Percentiles rank a stretch among this genome's conserved stretches.
These are phyloP conservation scores for Parauchenoglanis punctatus DNA, from an alignment of 2,797 vertebrate species.

Conservation along the genomic window DNA sequence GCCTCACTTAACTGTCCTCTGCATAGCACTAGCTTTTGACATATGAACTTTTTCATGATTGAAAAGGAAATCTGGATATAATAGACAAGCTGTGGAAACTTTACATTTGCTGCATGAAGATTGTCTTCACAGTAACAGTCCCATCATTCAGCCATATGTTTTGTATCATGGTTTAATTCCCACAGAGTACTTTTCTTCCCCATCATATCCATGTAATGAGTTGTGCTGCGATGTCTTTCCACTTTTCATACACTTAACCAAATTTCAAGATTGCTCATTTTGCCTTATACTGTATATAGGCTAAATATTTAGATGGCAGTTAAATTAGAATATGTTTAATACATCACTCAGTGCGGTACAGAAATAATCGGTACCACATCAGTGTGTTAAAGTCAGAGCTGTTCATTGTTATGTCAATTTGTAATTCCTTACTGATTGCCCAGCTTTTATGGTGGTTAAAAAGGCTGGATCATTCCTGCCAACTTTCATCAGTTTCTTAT, in stretches of 20 bases:
- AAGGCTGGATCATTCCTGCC: neutral
- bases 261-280: constrained; percentile 21
- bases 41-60: constrained; percentile 12
- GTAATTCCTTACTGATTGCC: constrained; percentile 26
- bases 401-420: constrained; percentile 7
- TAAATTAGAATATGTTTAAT: constrained; percentile 21
- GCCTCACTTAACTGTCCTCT: neutral
- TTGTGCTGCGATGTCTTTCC: neutral
- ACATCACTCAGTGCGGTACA: constrained; percentile 3
- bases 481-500: constrained; percentile 11
- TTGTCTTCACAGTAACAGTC: constrained; percentile 11
- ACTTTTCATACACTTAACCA: constrained; percentile 24
- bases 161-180: constrained; percentile 34
- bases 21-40: constrained; percentile 13
- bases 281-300: neutral
- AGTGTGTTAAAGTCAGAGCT: neutral
- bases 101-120: constrained; percentile 40
- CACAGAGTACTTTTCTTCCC: constrained; percentile 29
- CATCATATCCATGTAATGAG: constrained; percentile 35
- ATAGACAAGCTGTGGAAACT: constrained; percentile 43
- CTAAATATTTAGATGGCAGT: constrained; percentile 18
- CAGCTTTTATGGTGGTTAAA: constrained; percentile 4
- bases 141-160: constrained; percentile 29
- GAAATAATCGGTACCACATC: constrained; percentile 5
- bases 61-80: constrained; percentile 15